Evolutionary conservation across 2,113 vertebrate species (phyloP).

Genomic region (Tragelaphus imberbis): DNA sequence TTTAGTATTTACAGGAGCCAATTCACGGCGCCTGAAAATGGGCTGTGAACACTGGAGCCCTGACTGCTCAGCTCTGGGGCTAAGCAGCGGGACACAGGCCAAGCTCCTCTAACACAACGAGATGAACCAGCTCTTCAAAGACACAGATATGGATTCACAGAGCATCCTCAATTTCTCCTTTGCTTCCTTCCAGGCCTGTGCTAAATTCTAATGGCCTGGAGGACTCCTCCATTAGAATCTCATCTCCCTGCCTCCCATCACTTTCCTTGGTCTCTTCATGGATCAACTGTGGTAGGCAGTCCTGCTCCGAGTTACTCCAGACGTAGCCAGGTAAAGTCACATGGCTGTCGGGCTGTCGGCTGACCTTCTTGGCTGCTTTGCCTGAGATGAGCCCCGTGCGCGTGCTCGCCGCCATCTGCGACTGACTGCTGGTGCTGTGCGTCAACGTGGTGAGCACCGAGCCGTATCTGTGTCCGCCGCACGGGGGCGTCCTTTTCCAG

Average conservation of each 20-base stretch:
- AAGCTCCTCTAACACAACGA: background rate
- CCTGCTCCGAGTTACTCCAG: constrained; percentile 87
- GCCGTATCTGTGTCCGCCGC: constrained; percentile 84
- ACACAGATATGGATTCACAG: constrained; percentile 37
- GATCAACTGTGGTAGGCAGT: constrained; percentile 78
- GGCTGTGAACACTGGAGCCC: background rate
- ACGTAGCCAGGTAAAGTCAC: constrained; percentile 88
- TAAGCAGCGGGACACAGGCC: background rate
- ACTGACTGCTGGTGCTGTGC: constrained; percentile 89
- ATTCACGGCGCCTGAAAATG: background rate
- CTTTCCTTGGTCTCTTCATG: constrained; percentile 81
- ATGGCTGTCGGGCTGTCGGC: constrained; percentile 67
- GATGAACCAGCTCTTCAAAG: background rate
- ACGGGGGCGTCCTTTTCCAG: constrained; percentile 85
- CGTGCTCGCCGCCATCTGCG: constrained; percentile 80
- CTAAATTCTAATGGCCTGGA: constrained; percentile 39
- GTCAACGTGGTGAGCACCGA: constrained; percentile 87
- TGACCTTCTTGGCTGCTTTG: constrained; percentile 60
- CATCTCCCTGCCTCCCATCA: constrained; percentile 76
- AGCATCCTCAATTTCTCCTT: constrained; percentile 52
- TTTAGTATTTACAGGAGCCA: background rate
- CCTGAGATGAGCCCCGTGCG: constrained; percentile 81
- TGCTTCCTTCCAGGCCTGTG: constrained; percentile 3
- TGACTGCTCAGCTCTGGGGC: background rate
- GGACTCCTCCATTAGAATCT: constrained; percentile 80